Base-by-base conservation (phyloP, 2,797 vertebrate genomes). In the Cryptoblepharus egeriae region DNA sequence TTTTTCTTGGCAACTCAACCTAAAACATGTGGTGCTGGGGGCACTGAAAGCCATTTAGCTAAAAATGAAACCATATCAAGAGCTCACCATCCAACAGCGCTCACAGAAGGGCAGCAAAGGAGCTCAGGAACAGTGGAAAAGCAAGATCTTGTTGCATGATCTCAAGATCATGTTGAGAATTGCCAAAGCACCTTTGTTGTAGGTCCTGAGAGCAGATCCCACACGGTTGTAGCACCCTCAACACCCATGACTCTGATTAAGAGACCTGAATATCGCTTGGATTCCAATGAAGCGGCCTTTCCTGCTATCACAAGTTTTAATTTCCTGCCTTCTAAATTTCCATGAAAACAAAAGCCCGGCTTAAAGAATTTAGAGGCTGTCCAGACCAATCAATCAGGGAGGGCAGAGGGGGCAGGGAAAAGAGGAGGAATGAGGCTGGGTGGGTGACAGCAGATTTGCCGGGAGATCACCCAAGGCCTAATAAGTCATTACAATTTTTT, bases 311-410 rank as follows among this genome's bases (percentile, higher is more conserved):
- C 72, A 85, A 87, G 88, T 67, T 55, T n/a, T 85, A 87, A 92
- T 90, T 92, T 82, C 88, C 87, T 90, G 37, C 55, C 86, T 88
- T 87, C 39, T 72, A 79, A 80, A 83, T 80, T 74, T 39, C 42
- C 81, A 87, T 73, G 22, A 83, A 85, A 89, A 83, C 55, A 58
- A 74, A 24, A 22, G 39, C 3, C 0, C 60, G 76, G 70, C 55
- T 79, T 74, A 79, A 69, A 68, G 71, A 84, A 79, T 68, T 67
- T 74, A 68, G 42, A 77, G 39, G 78, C 65, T 75, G 83, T 82
- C 84, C 84, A 77, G 75, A 82, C 68, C 87, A 82, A 87, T 84
- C 10, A 18, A 2, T 81, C 85, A 83, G 0, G 0, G 64, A 87
- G 75, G 78, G 69, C 69, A 86, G 89, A 79, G 68, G 82, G 87